Evolutionary conservation across 2,888 invertebrate genomes (phyloP).

Genomic region (Malachius bipustulatus): DNA sequence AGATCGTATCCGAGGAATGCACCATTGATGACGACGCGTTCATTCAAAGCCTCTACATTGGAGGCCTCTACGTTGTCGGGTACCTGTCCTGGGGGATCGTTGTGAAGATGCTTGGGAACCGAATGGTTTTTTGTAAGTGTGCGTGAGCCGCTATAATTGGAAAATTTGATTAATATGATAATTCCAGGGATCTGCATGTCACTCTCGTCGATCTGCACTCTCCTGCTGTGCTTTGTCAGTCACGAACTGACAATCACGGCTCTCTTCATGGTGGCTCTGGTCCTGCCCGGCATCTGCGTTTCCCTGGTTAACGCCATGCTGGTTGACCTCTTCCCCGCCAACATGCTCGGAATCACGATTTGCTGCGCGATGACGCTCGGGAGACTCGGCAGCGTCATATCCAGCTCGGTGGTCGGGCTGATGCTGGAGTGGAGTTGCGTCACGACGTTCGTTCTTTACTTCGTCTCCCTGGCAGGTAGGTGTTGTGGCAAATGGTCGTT

Average conservation of each 20-base stretch:
- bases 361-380: constrained; percentile 54
- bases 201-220: constrained; percentile 13
- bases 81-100: constrained; percentile 14
- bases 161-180: no score
- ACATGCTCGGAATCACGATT: constrained; percentile 47
- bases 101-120: constrained; percentile 15
- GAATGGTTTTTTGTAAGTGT: constrained; percentile 17
- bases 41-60: constrained; percentile 20
- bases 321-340: constrained; percentile 33
- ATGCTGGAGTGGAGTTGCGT: constrained; percentile 17
- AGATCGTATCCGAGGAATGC: constrained; percentile 5
- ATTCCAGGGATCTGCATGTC: constrained; percentile 17
- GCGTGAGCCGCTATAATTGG: no score
- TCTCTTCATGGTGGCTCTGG: constrained; percentile 22
- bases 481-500: no score
- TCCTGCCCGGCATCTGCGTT: constrained; percentile 24
- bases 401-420: constrained; percentile 17
- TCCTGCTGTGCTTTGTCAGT: constrained; percentile 18
- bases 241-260: constrained; percentile 20
- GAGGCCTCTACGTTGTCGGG: constrained; percentile 15
- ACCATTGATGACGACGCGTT: constrained; percentile 16
- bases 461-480: no score
- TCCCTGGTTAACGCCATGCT: constrained; percentile 22
- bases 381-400: constrained; percentile 38
- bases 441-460: constrained; percentile 16